Percentiles rank a stretch among this genome's conserved stretches.
Conservation (phyloP, 1,140 invertebrate genomes). For the Ridgeia piscesae region DNA sequence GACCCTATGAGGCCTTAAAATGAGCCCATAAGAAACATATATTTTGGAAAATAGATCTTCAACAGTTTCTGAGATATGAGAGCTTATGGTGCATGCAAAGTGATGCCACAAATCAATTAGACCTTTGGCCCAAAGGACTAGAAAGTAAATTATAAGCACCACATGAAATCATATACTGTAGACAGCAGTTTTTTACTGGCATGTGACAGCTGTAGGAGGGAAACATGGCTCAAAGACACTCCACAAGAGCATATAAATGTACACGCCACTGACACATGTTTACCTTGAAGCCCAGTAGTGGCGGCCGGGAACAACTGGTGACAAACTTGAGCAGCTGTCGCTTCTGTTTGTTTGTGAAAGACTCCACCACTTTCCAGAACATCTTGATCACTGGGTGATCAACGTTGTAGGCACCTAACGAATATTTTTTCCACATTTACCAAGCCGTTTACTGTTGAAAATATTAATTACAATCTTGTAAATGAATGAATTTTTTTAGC, state of each 20-base stretch:
- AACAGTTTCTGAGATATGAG: no score
- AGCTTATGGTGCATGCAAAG: no score
- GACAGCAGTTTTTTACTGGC: no score
- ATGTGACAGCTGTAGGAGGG: no score
- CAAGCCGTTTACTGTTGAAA: not conserved
- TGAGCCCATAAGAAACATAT: no score
- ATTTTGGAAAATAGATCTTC: no score
- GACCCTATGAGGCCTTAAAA: no score
- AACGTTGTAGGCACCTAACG: constrained; percentile 74
- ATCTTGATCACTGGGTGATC: constrained; percentile 72
- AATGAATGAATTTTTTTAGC: not conserved
- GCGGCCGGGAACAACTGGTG: constrained; percentile 94
- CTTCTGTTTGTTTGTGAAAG: constrained; percentile 81
- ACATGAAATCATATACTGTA: no score
- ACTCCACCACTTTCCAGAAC: constrained; percentile 84
- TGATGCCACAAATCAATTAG: no score
- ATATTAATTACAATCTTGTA: not conserved
- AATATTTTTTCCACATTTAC: not conserved
- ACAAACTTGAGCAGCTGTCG: constrained; percentile 92
- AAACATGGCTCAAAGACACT: not conserved
- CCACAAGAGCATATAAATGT: not conserved
- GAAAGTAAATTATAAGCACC: no score
- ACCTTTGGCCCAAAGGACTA: no score
- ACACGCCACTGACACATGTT: not conserved
- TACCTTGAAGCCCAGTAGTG: constrained; percentile 93